Evolutionary conservation across 2,797 vertebrate genomes (phyloP).

Genomic region (Enteromius treurensis): DNA sequence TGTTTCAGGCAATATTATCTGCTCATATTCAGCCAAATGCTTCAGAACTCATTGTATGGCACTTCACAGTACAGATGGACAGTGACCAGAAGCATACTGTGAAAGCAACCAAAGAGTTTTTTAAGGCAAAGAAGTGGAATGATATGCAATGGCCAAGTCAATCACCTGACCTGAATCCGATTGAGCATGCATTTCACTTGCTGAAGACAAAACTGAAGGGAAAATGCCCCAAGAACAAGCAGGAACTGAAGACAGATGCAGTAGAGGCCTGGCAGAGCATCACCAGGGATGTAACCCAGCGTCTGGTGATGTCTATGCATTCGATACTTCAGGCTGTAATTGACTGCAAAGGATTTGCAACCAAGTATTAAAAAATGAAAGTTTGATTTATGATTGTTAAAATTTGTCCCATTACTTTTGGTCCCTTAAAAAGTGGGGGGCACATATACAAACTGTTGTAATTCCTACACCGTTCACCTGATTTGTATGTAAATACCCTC

Average conservation of each 20-base stretch:
- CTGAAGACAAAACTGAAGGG: too few species aligned
- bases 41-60: conserved; percentile 49
- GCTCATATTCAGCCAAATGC: conserved; percentile 47
- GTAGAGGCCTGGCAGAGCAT: background rate
- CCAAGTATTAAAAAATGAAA: background rate
- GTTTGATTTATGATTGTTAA: too few species aligned
- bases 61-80: conserved; percentile 62
- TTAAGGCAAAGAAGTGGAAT: background rate
- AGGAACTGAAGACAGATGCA: too few species aligned
- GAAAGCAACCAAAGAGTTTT: conserved; percentile 45
- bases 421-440: too few species aligned
- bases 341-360: conserved; percentile 39
- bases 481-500: too few species aligned
- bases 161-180: too few species aligned
- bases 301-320: background rate
- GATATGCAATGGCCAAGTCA: too few species aligned
- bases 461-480: conserved; percentile 23
- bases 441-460: too few species aligned
- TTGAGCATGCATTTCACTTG: too few species aligned
- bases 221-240: too few species aligned
- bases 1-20: conserved; percentile 53
- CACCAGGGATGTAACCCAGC: background rate
- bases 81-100: conserved; percentile 53
- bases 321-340: conserved; percentile 20
- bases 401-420: too few species aligned